Base-by-base conservation (phyloP, 2,888 invertebrate genomes). In the Erebia aethiops region DNA sequence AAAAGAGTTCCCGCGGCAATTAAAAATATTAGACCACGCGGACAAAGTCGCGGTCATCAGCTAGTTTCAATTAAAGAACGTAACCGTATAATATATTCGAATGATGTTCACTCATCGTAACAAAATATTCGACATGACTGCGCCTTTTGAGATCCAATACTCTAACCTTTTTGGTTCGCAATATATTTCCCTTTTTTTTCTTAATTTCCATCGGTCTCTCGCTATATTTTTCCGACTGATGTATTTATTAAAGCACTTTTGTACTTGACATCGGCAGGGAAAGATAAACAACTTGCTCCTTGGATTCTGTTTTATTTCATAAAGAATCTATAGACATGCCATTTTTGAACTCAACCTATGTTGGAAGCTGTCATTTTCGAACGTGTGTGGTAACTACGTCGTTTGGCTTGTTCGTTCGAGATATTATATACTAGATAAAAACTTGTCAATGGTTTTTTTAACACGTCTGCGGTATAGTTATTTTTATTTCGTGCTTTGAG, bases 251-350 rank as follows among this genome's bases (percentile, higher is more conserved):
- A 62, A 51, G 57, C 62, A 51, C 67, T 57, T 63, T 71, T 67
- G 63, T 68, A 58, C 67, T 46, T 49, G 63, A 63, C 57, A 64
- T 26, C 56, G 54, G 57, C 54, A 35, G 46, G 46, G 51, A 46
- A 69, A 71, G 64, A 65, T 58, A 67, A 67, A 67, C 57, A 67
- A 49, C 41, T 57, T 67, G 46, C 26, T 56, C 60, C 58, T 67
- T 46, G 57, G 67, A 46, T 57, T 21, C 14, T 18, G 13, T 67
- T 56, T 57, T 54, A 62, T 56, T 70, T 46, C 16, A 60, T 35
- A 65, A 58, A 57, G 46, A 18, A 1, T 61, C 43, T 18, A 14
- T 7, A 62, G 62, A 62, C 18, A 9, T 21, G 21, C 18, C 49
- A 49, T 18, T 21, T 62, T 14, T 49, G 13, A 46, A 46, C 43